Evolutionary conservation across 1,140 invertebrate genomes (phyloP).

Genomic region (Hyles euphorbiae): DNA sequence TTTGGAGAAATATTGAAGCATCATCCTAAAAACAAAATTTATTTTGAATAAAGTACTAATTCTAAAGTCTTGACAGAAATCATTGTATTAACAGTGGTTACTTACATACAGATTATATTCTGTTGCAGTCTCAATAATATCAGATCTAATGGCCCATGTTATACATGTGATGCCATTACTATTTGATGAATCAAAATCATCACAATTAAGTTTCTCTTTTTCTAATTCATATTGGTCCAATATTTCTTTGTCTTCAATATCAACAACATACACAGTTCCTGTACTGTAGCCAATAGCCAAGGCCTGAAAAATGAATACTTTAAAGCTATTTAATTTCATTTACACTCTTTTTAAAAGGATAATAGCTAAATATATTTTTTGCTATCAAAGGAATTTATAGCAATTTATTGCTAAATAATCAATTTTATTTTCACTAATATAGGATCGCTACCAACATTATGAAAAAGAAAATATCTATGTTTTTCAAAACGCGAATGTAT

Average conservation of each 20-base stretch:
- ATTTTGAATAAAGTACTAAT: background rate
- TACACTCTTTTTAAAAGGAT: too few species aligned
- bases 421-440: too few species aligned
- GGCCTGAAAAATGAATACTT: conserved; percentile 35
- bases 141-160: conserved; percentile 75
- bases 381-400: too few species aligned
- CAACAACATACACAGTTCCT: conserved; percentile 83
- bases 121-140: conserved; percentile 53
- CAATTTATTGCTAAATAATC: too few species aligned
- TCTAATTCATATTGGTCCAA: conserved; percentile 81
- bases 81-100: conserved; percentile 8
- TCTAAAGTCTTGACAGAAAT: background rate
- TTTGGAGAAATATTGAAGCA: conserved; percentile 74
- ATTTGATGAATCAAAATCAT: conserved; percentile 50
- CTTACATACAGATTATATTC: conserved; percentile 68
- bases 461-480: too few species aligned
- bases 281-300: conserved; percentile 80
- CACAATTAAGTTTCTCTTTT: conserved; percentile 37
- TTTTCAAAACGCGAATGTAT: too few species aligned
- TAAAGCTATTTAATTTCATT: too few species aligned
- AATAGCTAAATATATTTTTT: too few species aligned
- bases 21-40: conserved; percentile 67
- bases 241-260: conserved; percentile 92
- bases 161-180: conserved; percentile 74
- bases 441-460: too few species aligned